Evolutionary conservation across 2,797 vertebrate species (phyloP), one percentile per base, ranked within the genome.

Genomic region (Clarias platycephalus): DNA sequence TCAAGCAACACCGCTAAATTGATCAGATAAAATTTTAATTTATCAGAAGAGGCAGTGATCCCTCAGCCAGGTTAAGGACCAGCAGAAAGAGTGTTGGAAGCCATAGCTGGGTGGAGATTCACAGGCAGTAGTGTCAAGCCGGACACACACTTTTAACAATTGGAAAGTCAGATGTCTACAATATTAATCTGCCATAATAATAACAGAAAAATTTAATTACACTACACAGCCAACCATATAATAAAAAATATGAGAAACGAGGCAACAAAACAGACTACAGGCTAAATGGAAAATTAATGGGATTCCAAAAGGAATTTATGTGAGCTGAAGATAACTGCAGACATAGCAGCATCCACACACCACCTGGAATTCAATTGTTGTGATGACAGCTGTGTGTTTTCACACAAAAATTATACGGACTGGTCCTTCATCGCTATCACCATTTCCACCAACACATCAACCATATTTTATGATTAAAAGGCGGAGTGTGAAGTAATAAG

Each of bases 261-360:
- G 40, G 44, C 37, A 49, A n/a, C 70, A 49, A 49, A 44, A 44
- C 40, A 72, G 40, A 72, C 5, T 53, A n/a, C 24, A 55, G 26
- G n/a, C n/a, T 55, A 8, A 55, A 75, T 15, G 10, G 22, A 71
- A 71, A 44, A n/a, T 16, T 0, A 9, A 71, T 20, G n/a, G 26
- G 26, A 55, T 75, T 55, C 22, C 5, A 31, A 34, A 76, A 70
- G 3, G 67, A 70, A 40, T 70, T 40, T 37, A 70, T 71, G 37
- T 71, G 18, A 75, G 26, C 5, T 57, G 49, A 75, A 57, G n/a
- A 3, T 76, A 75, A 26, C 49, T n/a, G 57, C 75, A 77, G 74
- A 60, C 28, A 60, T 62, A n/a, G 57, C 22, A 78, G 20, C 31
- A 62, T 78, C 31, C 22, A 62, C 20, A 60, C 57, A 78, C 57